Evolutionary conservation across 2,888 invertebrate species (phyloP), one percentile per base, ranked within the genome.

Genomic region (Cryptus armator): DNA sequence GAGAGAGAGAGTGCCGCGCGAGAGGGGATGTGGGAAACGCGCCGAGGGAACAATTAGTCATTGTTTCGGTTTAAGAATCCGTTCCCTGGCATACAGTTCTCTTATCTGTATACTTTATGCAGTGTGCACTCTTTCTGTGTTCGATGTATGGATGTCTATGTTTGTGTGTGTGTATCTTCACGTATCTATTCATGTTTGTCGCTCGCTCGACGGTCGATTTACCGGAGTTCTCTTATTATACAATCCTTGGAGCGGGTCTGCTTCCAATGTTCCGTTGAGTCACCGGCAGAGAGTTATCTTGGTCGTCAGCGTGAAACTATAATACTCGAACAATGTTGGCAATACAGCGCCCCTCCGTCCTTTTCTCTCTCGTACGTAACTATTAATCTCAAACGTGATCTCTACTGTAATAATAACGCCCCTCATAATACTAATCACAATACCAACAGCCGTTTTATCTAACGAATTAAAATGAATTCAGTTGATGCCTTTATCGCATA

Each of bases 11-110:
- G 76, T 51, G 81, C 80, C 81, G 76, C 71, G 75, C 82, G 80
- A 68, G 70, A 70, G 67, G 75, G 68, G 81, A 75, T 82, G 53
- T 85, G 76, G 83, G 81, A 84, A 87, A 86, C 76, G 75, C 81
- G 81, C 75, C 46, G 75, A 72, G 81, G 67, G 62, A 81, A 84
- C 85, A 86, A 86, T 86, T 81, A 84, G 83, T 84, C 82, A 84
- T 84, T 87, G 85, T 86, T 86, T 72, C 74, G 77, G 81, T 81
- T 77, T 77, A 37, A 75, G 74, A 80, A 84, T 85, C 76, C 72
- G 64, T 72, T 79, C 74, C 44, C 74, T 59, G 74, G 46, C 46
- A 29, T 66, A 76, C 56, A 48, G 72, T 72, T 75, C 37, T 37
- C 75, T 74, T 74, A 74, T 74, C 72, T 72, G 72, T 59, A 72